A percentile compares a stretch with the other conserved stretches of the same genome.
Conservation (phyloP, 2,888 invertebrate species). For the Diogma glabrata region DNA sequence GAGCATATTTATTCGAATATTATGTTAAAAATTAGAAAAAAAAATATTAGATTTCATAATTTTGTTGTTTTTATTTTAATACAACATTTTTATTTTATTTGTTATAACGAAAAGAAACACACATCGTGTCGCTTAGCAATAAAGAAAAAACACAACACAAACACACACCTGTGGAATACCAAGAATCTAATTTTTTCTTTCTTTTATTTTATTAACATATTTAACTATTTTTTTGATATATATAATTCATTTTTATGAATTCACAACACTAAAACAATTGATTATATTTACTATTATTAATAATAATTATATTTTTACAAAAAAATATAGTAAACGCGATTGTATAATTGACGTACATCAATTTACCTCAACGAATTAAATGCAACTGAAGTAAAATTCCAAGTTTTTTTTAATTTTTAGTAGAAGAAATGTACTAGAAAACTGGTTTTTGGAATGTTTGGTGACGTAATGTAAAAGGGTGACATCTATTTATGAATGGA, state of each 20-base stretch:
- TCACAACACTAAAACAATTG: too few relatives aligned
- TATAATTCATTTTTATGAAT: too few relatives aligned
- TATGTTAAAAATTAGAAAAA: too few relatives aligned
- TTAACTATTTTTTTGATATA: background rate
- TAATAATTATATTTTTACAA: too few relatives aligned
- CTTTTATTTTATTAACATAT: slow-evolving; percentile 1
- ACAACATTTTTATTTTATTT: slow-evolving; percentile 4
- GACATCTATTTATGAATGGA: background rate
- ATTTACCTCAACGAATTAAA: slow-evolving; percentile 5
- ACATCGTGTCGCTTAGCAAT: slow-evolving; percentile 7
- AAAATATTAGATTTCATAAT: too few relatives aligned
- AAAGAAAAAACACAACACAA: slow-evolving; percentile 7
- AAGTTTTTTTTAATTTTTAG: too few relatives aligned
- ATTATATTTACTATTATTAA: too few relatives aligned
- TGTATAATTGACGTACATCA: too few relatives aligned
- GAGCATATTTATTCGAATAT: too few relatives aligned
- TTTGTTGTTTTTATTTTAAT: too few relatives aligned
- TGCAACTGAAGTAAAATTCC: slow-evolving; percentile 8
- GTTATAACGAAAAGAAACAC: background rate
- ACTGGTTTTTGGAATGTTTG: slow-evolving; percentile 4
- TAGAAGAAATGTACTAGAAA: slow-evolving; percentile 1
- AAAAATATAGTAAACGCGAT: too few relatives aligned
- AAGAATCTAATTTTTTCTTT: background rate
- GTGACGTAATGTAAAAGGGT: background rate
- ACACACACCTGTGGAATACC: slow-evolving; percentile 8